Evolutionary conservation across 2,888 invertebrate species (phyloP), one percentile per base, ranked within the genome.

Genomic region (Branchipolynoe longqiensis): DNA sequence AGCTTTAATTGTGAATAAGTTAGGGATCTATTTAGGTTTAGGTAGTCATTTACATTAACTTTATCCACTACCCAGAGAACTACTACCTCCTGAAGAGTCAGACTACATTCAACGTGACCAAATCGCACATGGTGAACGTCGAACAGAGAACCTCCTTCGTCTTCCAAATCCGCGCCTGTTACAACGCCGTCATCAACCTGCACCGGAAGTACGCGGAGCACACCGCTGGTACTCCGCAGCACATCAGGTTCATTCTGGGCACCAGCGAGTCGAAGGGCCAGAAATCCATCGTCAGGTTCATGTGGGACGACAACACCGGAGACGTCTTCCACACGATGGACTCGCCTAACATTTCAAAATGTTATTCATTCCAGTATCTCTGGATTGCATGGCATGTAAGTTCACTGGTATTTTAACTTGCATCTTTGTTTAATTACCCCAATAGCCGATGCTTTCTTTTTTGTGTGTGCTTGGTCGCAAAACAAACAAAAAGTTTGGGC

Each of bases 311-410:
- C n/a, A 48, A 48, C 1, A 48, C 18, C 28, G 14, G 48, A 25
- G 78, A 2, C 22, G 22, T 3, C 12, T 6, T 6, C 18, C 28
- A 8, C 25, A 14, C 6, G 0, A 78, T 25, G 33, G 1, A 14
- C 1, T 31, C 78, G 18, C 22, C 78, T n/a, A 33, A 78, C 31
- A 18, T 78, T 3, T 28, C 48, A 12, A 31, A 25, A 1, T 78
- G 78, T 25, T 12, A 41, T 25, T 18, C 1, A 6, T 48, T 31
- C 78, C 41, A 33, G 28, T 31, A 41, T 28, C 48, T 78, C 1
- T 78, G 78, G 78, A 28, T 78, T 2, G 41, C 28, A 25, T 78
- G 78, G 78, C 41, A 78, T 1, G 78, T 78, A 28, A 48, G 78
- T 54, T n/a, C 0, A 33, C 8, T 64, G 1, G n/a, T 56, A 56